Base-by-base conservation (phyloP, 2,113 vertebrate genomes). In the Gnathonemus longibarbis region DNA sequence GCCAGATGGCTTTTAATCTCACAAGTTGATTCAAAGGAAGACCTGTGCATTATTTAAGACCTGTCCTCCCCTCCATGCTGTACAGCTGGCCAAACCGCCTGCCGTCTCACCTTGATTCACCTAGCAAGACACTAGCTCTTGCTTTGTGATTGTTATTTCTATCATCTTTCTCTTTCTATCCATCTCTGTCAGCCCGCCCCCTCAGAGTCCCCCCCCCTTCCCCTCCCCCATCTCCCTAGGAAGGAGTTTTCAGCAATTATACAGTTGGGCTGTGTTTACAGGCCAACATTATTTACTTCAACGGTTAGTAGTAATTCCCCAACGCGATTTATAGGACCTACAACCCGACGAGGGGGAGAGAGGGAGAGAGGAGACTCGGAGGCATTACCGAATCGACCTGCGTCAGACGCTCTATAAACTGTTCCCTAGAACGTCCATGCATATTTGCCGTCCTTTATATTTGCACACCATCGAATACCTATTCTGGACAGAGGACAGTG, bases 261-360 rank as follows among this genome's bases (percentile, higher is more conserved):
- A 92, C 93, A 95, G 95, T 96, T 95, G 95, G 95, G 93, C 95
- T 86, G 94, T 96, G 95, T 96, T 96, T 96, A 96, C 95, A 96
- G 94, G 95, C 94, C 91, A 49, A 92, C 94, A 93, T 95, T 96
- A 96, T 96, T 96, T 96, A 96, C 95, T 96, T 95, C 94, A 95
- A 95, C 95, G 94, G 95, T 95, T 96, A 96, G 95, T 49, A 83
- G 70, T 89, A 89, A 89, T 84, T 70, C 88, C 88, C 88, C 62
- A 31, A 50, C 48, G 46, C 58, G 62, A 88, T 89, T 89, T 89
- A 80, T 83, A 48, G 88, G 9, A 2, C 48, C 88, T 89, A 50
- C 88, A 83, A 11, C 17, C 88, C 1, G 49, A 80, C 1, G 80
- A 46, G 80, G 50, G 88, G 46, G 62, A 52, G 66, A 70, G 80